Percentiles rank a stretch among this genome's conserved stretches.
Evolutionary conservation across 2,888 invertebrate genomes (phyloP).

Genomic region (Aricia artaxerxes): DNA sequence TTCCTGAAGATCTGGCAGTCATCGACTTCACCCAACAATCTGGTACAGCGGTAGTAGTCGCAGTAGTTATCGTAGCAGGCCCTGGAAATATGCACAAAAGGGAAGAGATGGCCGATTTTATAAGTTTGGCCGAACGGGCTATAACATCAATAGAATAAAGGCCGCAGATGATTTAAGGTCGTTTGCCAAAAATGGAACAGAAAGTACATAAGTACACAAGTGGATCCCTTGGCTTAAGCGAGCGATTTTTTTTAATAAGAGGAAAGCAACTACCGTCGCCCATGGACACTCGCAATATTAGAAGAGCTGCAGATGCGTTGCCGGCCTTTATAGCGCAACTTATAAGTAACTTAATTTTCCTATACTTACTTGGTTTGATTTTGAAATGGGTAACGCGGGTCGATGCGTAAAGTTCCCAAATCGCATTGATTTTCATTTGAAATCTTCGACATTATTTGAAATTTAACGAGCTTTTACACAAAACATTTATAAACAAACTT

Average conservation of each 20-base stretch:
- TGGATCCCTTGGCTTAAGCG: too few relatives aligned
- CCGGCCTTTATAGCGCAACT: too few relatives aligned
- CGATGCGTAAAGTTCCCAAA: slow-evolving; percentile 66
- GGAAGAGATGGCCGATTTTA: neutral
- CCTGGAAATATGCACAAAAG: slow-evolving; percentile 46
- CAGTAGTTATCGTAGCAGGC: slow-evolving; percentile 74
- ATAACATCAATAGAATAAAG: too few relatives aligned
- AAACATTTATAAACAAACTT: neutral
- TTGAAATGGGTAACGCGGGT: slow-evolving; percentile 67
- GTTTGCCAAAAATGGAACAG: too few relatives aligned
- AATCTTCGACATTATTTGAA: slow-evolving; percentile 49
- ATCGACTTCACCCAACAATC: slow-evolving; percentile 64
- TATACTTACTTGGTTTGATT: slow-evolving; percentile 67
- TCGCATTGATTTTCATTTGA: slow-evolving; percentile 59
- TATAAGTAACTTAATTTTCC: too few relatives aligned
- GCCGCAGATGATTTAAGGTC: too few relatives aligned
- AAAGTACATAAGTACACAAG: too few relatives aligned
- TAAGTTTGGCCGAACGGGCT: neutral
- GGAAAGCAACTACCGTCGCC: too few relatives aligned
- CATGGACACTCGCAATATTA: too few relatives aligned
- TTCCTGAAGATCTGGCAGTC: slow-evolving; percentile 73
- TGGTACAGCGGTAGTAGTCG: slow-evolving; percentile 65
- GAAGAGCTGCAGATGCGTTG: too few relatives aligned
- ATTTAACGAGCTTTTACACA: neutral
- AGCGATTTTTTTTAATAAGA: too few relatives aligned